Evolutionary conservation across 2,888 invertebrate genomes (phyloP).

Genomic region (Agrenia bidenticulata): DNA sequence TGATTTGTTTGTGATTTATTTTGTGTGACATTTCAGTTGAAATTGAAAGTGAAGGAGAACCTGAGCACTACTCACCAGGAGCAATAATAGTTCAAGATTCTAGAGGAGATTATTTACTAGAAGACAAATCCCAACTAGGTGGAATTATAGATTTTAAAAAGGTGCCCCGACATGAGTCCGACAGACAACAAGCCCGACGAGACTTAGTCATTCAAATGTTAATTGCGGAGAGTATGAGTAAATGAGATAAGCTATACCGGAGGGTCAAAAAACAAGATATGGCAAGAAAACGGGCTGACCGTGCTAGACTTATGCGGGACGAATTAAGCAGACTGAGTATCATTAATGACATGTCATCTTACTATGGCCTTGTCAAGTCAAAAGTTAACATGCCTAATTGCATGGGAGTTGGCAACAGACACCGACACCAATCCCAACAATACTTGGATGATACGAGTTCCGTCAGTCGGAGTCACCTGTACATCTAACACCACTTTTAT

Average conservation of each 20-base stretch:
- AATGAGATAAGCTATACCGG: constrained; percentile 48
- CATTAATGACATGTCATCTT: constrained; percentile 43
- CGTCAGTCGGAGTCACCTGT: not conserved
- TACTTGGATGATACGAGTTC: constrained; percentile 2
- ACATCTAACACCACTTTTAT: not conserved
- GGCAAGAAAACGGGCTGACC: constrained; percentile 38
- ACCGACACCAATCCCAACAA: not conserved
- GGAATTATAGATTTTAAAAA: constrained; percentile 40
- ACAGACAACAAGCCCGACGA: constrained; percentile 36
- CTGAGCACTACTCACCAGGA: constrained; percentile 26
- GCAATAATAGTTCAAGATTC: constrained; percentile 26
- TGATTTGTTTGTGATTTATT: no score
- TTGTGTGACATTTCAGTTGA: not conserved
- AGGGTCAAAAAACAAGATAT: constrained; percentile 44
- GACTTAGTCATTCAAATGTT: constrained; percentile 47
- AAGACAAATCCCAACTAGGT: constrained; percentile 44
- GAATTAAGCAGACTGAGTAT: constrained; percentile 41
- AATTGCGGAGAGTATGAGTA: constrained; percentile 47
- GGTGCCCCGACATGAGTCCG: constrained; percentile 39
- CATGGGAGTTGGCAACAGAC: not conserved
- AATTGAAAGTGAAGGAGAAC: constrained; percentile 32
- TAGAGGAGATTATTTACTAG: constrained; percentile 33
- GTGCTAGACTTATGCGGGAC: constrained; percentile 29
- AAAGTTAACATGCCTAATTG: constrained; percentile 5
- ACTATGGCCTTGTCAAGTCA: constrained; percentile 28